phyloP scores from a whole-genome alignment of 2,888 invertebrate genomes.

The Labia minor region DNA sequence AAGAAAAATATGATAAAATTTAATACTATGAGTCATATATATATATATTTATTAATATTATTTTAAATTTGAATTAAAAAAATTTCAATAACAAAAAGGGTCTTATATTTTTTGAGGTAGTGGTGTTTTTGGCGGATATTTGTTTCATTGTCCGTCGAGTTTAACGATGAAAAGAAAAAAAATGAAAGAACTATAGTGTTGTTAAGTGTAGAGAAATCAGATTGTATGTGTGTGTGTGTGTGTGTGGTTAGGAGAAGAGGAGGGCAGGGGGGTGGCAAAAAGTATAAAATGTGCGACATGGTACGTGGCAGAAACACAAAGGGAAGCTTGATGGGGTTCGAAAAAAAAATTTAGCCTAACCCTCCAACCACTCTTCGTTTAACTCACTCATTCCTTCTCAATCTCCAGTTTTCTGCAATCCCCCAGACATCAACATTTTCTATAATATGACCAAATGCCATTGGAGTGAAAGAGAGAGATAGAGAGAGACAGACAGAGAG shows the following conservation, averaged over 20 bases:
- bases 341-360: not conserved
- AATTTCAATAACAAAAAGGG: no score
- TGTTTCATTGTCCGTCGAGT: no score
- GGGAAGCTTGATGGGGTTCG: constrained; percentile 13
- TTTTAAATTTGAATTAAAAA: no score
- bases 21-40: no score
- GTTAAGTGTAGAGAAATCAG: not conserved
- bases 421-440: constrained; percentile 7
- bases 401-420: constrained; percentile 8
- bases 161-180: not conserved
- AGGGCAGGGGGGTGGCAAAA: not conserved
- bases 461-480: not conserved
- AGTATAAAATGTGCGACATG: constrained; percentile 13
- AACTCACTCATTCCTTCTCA: constrained; percentile 7
- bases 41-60: no score
- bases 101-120: no score
- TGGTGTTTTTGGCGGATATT: no score
- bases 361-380: not conserved
- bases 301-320: constrained; percentile 13
- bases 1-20: no score
- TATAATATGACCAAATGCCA: constrained; percentile 13
- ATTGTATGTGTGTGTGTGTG: not conserved
- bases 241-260: not conserved
- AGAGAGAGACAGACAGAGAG: no score
- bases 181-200: not conserved